Evolutionary conservation across 2,113 vertebrate genomes (phyloP).

Genomic region (Misgurnus anguillicaudatus): DNA sequence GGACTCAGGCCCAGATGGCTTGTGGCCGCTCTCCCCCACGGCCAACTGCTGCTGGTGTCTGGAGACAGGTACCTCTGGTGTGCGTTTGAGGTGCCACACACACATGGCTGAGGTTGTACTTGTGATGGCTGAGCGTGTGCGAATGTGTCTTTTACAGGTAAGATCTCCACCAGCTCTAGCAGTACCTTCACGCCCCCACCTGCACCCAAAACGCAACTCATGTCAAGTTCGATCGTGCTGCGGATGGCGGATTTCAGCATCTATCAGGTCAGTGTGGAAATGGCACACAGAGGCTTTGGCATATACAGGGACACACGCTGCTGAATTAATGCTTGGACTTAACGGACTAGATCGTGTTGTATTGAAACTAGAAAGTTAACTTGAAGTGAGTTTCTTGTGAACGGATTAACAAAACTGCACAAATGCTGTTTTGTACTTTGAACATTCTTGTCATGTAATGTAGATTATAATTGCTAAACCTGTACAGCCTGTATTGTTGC

Average conservation of each 20-base stretch:
- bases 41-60: slow-evolving; percentile 79
- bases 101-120: slow-evolving; percentile 40
- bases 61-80: slow-evolving; percentile 76
- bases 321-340: background rate
- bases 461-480: too few species aligned
- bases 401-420: too few species aligned
- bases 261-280: slow-evolving; percentile 83
- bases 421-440: too few species aligned
- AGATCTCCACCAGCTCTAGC: slow-evolving; percentile 75
- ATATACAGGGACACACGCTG: background rate
- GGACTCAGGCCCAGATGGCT: slow-evolving; percentile 67
- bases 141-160: slow-evolving; percentile 61
- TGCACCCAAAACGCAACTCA: slow-evolving; percentile 85
- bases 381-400: too few species aligned
- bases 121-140: slow-evolving; percentile 11
- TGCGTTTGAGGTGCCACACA: slow-evolving; percentile 64
- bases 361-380: too few species aligned
- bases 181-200: slow-evolving; percentile 76
- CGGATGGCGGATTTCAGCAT: slow-evolving; percentile 97
- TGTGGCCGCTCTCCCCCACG: slow-evolving; percentile 64
- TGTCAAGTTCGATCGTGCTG: slow-evolving; percentile 95
- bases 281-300: slow-evolving; percentile 16
- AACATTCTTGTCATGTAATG: too few species aligned
- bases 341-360: background rate
- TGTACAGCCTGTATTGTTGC: too few species aligned